phyloP scores from a whole-genome alignment of 2,888 invertebrate genomes.

The Drosophila atroscutellata region DNA sequence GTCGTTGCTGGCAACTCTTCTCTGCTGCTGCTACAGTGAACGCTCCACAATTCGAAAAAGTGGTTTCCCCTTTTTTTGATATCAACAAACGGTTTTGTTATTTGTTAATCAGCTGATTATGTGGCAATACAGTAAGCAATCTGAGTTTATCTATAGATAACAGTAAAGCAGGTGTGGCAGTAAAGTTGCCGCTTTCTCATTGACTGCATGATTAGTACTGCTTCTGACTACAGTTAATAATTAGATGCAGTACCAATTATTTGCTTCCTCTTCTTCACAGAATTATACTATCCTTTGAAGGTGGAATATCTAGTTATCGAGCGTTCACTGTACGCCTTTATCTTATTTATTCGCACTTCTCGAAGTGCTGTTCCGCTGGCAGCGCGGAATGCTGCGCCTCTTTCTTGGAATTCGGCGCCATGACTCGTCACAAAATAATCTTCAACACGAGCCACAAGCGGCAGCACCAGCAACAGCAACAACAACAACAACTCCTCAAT shows the following conservation, averaged over 20 bases:
- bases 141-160: neutral
- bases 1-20: conserved; percentile 12
- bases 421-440: conserved; percentile 70
- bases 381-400: conserved; percentile 69
- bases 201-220: neutral
- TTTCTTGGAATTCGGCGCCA: conserved; percentile 72
- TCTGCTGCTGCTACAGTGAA: conserved; percentile 1
- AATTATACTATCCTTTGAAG: no score
- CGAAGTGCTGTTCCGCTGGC: conserved; percentile 54
- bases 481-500: conserved; percentile 2
- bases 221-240: no score
- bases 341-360: conserved; percentile 61
- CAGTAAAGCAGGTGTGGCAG: neutral
- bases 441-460: conserved; percentile 26
- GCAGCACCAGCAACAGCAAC: conserved; percentile 2
- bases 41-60: neutral
- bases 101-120: neutral
- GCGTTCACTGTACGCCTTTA: neutral
- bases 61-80: neutral
- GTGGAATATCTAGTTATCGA: neutral
- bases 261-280: neutral
- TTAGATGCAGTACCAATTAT: neutral
- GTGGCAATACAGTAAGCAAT: neutral
- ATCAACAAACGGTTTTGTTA: neutral
- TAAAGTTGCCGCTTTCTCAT: neutral